These are phyloP conservation scores for Vollenhovia emeryi DNA, from an alignment of 1,140 invertebrate genomes.

Conservation along the genomic window DNA sequence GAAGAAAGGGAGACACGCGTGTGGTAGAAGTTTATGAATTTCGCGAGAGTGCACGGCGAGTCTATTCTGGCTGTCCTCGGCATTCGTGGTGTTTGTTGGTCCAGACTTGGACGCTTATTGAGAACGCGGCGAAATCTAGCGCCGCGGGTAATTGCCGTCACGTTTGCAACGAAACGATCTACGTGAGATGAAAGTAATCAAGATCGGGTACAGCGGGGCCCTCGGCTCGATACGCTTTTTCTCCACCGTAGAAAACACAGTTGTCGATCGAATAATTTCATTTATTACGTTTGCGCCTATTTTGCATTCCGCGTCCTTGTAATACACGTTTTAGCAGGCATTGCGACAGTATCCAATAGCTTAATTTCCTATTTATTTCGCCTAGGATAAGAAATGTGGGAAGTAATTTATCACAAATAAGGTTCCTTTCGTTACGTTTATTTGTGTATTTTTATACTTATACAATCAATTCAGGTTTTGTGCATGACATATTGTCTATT, in stretches of 20 bases:
- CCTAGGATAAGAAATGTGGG: background rate
- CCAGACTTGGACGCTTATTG: conserved; percentile 52
- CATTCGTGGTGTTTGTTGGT: conserved; percentile 60
- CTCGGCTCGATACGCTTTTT: conserved; percentile 43
- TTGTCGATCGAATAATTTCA: conserved; percentile 60
- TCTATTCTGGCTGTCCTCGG: conserved; percentile 63
- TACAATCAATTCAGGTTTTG: background rate
- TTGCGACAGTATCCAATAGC: conserved; percentile 16
- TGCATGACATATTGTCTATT: background rate
- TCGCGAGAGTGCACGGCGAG: conserved; percentile 63
- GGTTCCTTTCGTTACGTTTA: background rate
- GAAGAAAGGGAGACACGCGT: conserved; percentile 54
- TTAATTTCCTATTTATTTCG: conserved; percentile 49
- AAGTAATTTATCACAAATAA: background rate
- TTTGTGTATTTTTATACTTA: background rate
- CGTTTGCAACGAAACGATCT: conserved; percentile 70
- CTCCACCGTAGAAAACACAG: background rate
- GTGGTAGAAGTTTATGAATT: conserved; percentile 79
- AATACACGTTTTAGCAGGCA: background rate
- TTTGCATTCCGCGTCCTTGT: conserved; percentile 12
- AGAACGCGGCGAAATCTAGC: conserved; percentile 64
- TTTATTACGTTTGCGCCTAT: conserved; percentile 45
- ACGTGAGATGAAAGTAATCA: conserved; percentile 73
- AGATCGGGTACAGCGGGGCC: conserved; percentile 2
- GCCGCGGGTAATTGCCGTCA: conserved; percentile 67